phyloP scores from a whole-genome alignment of 1,140 invertebrate species.

The Coptotermes formosanus region DNA sequence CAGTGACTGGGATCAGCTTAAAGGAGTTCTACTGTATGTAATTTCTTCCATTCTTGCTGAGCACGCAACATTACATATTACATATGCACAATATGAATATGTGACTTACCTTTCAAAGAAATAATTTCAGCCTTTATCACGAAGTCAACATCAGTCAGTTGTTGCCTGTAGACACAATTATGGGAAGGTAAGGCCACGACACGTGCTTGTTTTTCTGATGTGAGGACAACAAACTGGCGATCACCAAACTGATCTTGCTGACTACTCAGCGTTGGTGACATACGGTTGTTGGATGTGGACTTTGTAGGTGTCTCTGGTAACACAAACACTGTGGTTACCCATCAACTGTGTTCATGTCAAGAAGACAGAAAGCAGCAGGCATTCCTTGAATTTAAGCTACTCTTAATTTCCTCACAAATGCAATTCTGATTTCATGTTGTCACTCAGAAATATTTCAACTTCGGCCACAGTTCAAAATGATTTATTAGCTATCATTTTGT shows the following conservation, averaged over 20 bases:
- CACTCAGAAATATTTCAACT: too few relatives aligned
- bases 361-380: too few relatives aligned
- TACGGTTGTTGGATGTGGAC: constrained; percentile 57
- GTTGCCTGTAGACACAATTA: constrained; percentile 83
- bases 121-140: constrained; percentile 94
- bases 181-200: constrained; percentile 93
- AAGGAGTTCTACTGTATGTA: too few relatives aligned
- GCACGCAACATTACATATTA: too few relatives aligned
- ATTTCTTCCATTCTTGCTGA: too few relatives aligned
- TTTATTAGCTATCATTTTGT: too few relatives aligned
- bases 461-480: too few relatives aligned
- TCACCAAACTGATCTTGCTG: constrained; percentile 62
- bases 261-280: constrained; percentile 68
- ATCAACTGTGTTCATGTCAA: neutral
- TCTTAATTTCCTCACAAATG: too few relatives aligned
- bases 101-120: constrained; percentile 76
- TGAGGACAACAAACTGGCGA: constrained; percentile 88
- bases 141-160: constrained; percentile 83
- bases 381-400: too few relatives aligned
- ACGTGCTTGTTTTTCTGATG: constrained; percentile 92
- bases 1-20: too few relatives aligned
- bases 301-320: constrained; percentile 61
- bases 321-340: neutral
- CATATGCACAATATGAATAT: too few relatives aligned
- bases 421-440: too few relatives aligned